Conservation (phyloP, 2,113 vertebrate species). For the Psittacara wagleri region DNA sequence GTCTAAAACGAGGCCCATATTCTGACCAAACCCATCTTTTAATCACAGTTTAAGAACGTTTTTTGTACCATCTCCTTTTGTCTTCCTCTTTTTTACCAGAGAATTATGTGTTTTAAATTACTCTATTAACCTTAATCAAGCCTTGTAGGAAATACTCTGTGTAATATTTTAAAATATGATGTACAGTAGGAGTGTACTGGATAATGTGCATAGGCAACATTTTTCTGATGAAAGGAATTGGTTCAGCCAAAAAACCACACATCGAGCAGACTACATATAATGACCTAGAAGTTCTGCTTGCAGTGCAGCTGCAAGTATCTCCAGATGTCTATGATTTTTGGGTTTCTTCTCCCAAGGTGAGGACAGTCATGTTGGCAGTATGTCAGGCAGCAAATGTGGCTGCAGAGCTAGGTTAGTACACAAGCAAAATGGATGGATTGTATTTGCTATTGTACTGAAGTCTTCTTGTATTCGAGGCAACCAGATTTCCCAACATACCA, state of each 20-base stretch:
- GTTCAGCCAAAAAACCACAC: background rate
- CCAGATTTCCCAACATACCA: background rate
- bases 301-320: background rate
- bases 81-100: background rate
- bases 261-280: rapidly evolving
- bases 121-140: background rate
- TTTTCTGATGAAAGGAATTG: background rate
- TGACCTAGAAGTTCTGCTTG: background rate
- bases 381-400: background rate
- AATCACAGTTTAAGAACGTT: background rate
- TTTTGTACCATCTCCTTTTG: background rate
- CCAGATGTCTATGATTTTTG: background rate
- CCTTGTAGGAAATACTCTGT: background rate
- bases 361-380: background rate
- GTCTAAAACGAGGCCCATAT: background rate
- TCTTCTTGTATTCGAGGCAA: background rate
- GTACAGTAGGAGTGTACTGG: background rate
- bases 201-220: background rate
- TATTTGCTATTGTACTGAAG: background rate
- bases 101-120: background rate
- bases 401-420: background rate
- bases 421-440: background rate
- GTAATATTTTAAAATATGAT: background rate
- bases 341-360: background rate
- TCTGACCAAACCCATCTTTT: background rate